Conservation (phyloP, 2,113 vertebrate species). For the Butastur rufipennis region DNA sequence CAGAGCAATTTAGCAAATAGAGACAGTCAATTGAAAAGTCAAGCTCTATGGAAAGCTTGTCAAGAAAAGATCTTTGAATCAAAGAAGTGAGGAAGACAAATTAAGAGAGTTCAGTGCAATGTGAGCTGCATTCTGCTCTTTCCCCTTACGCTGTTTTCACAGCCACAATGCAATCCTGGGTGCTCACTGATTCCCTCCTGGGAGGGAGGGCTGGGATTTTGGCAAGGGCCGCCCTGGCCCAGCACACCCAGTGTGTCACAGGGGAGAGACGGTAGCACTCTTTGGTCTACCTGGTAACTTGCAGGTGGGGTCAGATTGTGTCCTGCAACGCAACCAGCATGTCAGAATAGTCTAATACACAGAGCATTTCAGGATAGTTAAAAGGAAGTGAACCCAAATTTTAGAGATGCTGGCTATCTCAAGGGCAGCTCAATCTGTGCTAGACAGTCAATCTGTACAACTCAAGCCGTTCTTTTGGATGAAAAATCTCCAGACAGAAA, state of each 20-base stretch:
- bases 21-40: background rate
- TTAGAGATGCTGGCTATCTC: background rate
- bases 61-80: background rate
- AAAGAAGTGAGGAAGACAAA: background rate
- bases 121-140: background rate
- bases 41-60: background rate
- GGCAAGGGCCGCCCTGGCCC: fast-evolving
- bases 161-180: background rate
- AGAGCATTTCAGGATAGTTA: background rate
- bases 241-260: background rate
- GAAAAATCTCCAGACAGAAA: background rate
- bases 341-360: background rate
- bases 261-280: background rate
- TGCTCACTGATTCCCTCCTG: background rate
- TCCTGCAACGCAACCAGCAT: background rate
- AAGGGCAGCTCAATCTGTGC: background rate
- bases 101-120: background rate
- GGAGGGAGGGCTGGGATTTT: background rate
- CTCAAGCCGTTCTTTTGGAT: background rate
- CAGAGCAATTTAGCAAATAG: background rate
- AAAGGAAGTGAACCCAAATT: background rate
- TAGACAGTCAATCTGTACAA: background rate
- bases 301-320: background rate
- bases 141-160: background rate
- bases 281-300: background rate